Conservation (phyloP, 2,888 invertebrate genomes). For the Sinotaia quadrata region DNA sequence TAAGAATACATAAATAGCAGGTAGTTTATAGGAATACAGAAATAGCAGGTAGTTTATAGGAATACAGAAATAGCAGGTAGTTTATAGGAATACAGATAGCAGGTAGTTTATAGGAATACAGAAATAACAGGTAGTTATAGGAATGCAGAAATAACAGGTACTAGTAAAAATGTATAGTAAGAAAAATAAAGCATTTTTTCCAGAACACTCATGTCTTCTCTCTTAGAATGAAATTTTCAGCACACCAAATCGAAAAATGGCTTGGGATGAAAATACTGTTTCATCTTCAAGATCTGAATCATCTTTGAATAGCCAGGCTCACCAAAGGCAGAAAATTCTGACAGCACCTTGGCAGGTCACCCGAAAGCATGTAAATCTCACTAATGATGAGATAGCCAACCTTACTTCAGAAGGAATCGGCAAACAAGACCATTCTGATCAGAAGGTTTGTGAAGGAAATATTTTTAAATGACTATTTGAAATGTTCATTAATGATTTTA, state of each 20-base stretch:
- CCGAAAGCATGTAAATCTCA: conserved; percentile 56
- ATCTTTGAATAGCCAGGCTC: conserved; percentile 10
- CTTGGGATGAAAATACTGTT: conserved; percentile 16
- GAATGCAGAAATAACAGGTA: too few species aligned
- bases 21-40: too few species aligned
- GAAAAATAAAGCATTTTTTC: not conserved
- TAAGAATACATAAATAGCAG: too few species aligned
- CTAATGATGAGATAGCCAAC: conserved; percentile 51
- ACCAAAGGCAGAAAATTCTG: conserved; percentile 44
- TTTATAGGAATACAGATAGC: too few species aligned
- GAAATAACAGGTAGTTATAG: too few species aligned
- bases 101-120: too few species aligned
- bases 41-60: too few species aligned
- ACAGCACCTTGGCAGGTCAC: conserved; percentile 65
- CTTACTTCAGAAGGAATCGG: conserved; percentile 41
- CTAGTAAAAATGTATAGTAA: too few species aligned
- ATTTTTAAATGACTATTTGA: too few species aligned
- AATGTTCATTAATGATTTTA: too few species aligned
- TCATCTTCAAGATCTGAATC: conserved; percentile 29
- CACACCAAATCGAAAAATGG: conserved; percentile 26
- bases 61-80: too few species aligned
- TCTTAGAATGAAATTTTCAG: conserved; percentile 52
- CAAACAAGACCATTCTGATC: not conserved
- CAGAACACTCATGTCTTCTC: too few species aligned
- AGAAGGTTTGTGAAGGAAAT: not conserved